Base-by-base conservation (phyloP, 2,888 invertebrate genomes). In the Chironomus riparius region DNA sequence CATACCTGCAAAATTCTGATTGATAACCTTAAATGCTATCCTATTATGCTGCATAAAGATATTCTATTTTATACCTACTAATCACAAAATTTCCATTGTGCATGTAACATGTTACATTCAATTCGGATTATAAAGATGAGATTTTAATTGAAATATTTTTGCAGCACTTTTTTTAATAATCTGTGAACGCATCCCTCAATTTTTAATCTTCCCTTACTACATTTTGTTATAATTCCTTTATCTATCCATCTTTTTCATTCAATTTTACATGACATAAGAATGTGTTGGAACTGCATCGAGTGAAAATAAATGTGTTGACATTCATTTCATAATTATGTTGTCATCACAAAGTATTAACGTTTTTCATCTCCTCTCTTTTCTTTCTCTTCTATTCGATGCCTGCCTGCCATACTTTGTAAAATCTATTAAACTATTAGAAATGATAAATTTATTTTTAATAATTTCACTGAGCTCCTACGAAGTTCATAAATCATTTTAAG, bases 371-470 rank as follows among this genome's bases (percentile, higher is more conserved):
- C 10, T 38, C 38, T 38, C 38, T 28, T 28, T 28, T 5, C 38
- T 10, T 38, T 10, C 4, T 38, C 2, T 38, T 38, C 38, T 38
- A 18, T 65, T 22, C 10, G 10, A 38, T 38, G 10, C 38, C 38
- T 38, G 38, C 5, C 28, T 38, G 38, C 38, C 38, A 38, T 38
- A 38, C 38, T 38, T 38, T 38, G 38, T 38, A 38, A 38, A 10
- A 38, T 38, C 38, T 10, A 38, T 38, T 22, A 18, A 56, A 18
- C 18, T 56, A 56, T 56, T 56, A 15, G 50, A 73, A 62, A 62
- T 73, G 73, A 73, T 62, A 73, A 73, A 73, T 73, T 73, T 73
- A 47, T 38, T 73, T 73, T 73, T 73, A 73, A 73, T 73, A 73
- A 73, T 73, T 62, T 62, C 38, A 18, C n/a, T 21, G 13, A 5